phyloP scores from a whole-genome alignment of 2,113 vertebrate genomes.

The Jaculus jaculus region DNA sequence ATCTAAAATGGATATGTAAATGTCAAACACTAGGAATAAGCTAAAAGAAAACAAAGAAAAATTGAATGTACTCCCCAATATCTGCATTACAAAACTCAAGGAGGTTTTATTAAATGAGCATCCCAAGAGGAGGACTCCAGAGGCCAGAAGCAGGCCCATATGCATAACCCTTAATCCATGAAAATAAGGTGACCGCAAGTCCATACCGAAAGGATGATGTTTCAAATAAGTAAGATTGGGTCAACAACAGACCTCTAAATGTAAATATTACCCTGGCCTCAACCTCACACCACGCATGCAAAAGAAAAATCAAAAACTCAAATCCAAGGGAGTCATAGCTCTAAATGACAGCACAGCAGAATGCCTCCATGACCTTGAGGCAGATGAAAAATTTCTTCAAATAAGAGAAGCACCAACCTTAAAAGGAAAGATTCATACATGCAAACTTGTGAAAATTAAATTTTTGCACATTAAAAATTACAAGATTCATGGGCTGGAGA shows the following conservation, averaged over 20 bases:
- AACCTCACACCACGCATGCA: neutral
- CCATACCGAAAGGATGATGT: neutral
- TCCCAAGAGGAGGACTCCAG: neutral
- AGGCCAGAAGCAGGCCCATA: neutral
- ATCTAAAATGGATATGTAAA: conserved; percentile 9
- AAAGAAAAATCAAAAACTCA: neutral
- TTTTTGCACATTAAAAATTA: neutral
- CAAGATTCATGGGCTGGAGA: too few species aligned
- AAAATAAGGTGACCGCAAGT: neutral
- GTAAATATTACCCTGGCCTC: neutral
- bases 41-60: conserved; percentile 13
- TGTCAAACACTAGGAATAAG: neutral
- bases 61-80: neutral
- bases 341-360: neutral
- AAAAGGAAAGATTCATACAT: neutral
- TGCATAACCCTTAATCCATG: neutral
- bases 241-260: neutral
- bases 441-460: conserved; percentile 28
- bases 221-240: conserved; percentile 18
- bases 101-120: neutral
- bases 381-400: conserved; percentile 1
- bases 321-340: neutral
- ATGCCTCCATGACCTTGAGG: neutral
- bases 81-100: neutral
- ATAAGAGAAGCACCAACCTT: neutral